phyloP scores from a whole-genome alignment of 2,888 invertebrate species.

The Apamea monoglypha region DNA sequence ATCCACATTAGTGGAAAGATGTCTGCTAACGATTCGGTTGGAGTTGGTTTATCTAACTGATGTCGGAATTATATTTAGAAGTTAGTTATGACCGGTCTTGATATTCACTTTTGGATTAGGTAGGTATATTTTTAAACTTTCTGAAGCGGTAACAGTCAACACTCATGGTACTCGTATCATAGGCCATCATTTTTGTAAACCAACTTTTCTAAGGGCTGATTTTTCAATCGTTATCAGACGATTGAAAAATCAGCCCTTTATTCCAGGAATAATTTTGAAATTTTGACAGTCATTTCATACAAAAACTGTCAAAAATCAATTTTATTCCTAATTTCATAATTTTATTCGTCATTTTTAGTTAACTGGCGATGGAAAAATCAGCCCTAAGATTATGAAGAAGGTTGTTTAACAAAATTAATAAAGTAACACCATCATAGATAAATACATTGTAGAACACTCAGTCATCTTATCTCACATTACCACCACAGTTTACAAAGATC shows the following conservation, averaged over 20 bases:
- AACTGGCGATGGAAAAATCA: too few relatives aligned
- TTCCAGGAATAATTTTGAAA: too few relatives aligned
- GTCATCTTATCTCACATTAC: constrained; percentile 7
- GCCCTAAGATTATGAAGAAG: not conserved
- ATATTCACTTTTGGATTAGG: not conserved
- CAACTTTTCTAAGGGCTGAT: not conserved
- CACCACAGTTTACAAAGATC: constrained; percentile 27
- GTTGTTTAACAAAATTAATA: not conserved
- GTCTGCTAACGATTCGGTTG: constrained; percentile 36
- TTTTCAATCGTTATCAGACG: too few relatives aligned
- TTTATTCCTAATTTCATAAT: too few relatives aligned
- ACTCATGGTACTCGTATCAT: not conserved
- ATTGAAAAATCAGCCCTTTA: too few relatives aligned
- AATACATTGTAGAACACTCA: not conserved
- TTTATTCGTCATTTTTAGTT: too few relatives aligned
- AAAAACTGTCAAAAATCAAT: too few relatives aligned
- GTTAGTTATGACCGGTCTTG: constrained; percentile 12
- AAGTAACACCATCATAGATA: not conserved
- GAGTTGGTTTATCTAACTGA: constrained; percentile 23
- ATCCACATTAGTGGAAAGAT: constrained; percentile 52
- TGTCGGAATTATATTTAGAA: constrained; percentile 19
- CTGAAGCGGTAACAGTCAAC: not conserved
- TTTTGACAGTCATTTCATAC: too few relatives aligned
- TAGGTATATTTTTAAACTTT: not conserved
- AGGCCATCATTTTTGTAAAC: not conserved